Evolutionary conservation across 2,888 invertebrate species (phyloP), one percentile per base, ranked within the genome.

Genomic region (Parasteatoda lunata): DNA sequence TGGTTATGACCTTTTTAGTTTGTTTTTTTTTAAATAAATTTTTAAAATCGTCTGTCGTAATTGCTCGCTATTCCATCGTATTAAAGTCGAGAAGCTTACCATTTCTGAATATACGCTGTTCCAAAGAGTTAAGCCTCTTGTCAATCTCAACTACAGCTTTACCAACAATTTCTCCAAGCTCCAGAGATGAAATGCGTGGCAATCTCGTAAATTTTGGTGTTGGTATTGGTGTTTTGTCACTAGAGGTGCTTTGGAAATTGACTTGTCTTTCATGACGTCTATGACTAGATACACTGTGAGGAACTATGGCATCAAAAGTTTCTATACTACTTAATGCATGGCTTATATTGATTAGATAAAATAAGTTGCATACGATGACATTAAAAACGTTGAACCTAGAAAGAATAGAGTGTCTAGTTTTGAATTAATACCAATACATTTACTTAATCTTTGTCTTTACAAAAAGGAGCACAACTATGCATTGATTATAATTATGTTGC

Each of bases 21-120:
- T 1, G 30, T 30, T 30, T 2, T 30, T 30, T 30, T 30, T 30
- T 1, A 30, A 30, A 30, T 30, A 30, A 30, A 30, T 30, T 30
- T 30, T 30, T 30, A 0, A 30, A 30, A 30, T 30, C 2, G 30
- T 30, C 30, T 30, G 30, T 30, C 30, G 2, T 59, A 59, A 59
- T 59, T 4, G n/a, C 4, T 59, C n/a, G 9, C 0, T 30, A 59
- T 59, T 59, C 0, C 3, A 7, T n/a, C 4, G 59, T 7, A 59
- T 7, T 4, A 59, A 59, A 7, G 4, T 13, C 8, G 4, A 54
- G 54, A 54, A 54, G 54, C 54, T 54, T 54, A 89, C 89, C 89
- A 70, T 88, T 89, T 54, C 73, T 84, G 47, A 82, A 87, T 3
- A 89, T 89, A 15, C 81, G 87, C 30, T 88, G 85, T 70, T 89